These are phyloP conservation scores for Epinotia bilunana DNA, from an alignment of 2,888 invertebrate species.

Conservation along the genomic window DNA sequence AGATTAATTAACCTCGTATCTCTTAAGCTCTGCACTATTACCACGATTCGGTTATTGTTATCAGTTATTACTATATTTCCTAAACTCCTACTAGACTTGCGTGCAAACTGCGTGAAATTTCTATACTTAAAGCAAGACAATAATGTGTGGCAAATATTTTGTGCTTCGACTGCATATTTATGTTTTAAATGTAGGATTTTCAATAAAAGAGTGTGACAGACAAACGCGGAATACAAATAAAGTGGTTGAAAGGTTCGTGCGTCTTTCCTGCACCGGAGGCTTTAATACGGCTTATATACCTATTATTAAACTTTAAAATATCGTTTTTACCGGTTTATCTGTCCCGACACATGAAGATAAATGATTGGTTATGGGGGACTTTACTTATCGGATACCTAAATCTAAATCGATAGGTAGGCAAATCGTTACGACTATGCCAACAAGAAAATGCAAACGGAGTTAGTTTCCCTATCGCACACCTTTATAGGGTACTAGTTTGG, in stretches of 20 bases:
- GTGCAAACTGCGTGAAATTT: conserved; percentile 18
- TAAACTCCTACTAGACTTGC: background rate
- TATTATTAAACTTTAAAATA: conserved; percentile 21
- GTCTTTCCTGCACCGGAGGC: conserved; percentile 16
- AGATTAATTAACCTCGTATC: conserved; percentile 53
- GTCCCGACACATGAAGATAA: conserved; percentile 29
- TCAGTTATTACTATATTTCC: conserved; percentile 15
- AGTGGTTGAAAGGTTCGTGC: conserved; percentile 29
- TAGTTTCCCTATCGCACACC: background rate
- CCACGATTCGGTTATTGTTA: conserved; percentile 20
- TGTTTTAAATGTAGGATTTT: conserved; percentile 25
- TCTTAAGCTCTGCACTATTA: conserved; percentile 65
- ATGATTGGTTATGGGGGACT: conserved; percentile 7
- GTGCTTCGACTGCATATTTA: conserved; percentile 29
- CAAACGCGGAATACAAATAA: conserved; percentile 28
- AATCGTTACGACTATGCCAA: conserved; percentile 19
- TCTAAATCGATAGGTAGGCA: conserved; percentile 11
- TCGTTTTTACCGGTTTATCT: conserved; percentile 13
- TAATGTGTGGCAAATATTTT: conserved; percentile 60
- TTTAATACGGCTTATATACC: conserved; percentile 1
- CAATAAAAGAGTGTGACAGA: conserved; percentile 15
- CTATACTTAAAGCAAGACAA: conserved; percentile 64
- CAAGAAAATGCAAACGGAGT: conserved; percentile 3
- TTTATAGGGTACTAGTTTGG: conserved; percentile 9
- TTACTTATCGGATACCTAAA: conserved; percentile 21